Evolutionary conservation across 2,113 vertebrate genomes (phyloP).

Genomic region (Herpailurus yagouaroundi): DNA sequence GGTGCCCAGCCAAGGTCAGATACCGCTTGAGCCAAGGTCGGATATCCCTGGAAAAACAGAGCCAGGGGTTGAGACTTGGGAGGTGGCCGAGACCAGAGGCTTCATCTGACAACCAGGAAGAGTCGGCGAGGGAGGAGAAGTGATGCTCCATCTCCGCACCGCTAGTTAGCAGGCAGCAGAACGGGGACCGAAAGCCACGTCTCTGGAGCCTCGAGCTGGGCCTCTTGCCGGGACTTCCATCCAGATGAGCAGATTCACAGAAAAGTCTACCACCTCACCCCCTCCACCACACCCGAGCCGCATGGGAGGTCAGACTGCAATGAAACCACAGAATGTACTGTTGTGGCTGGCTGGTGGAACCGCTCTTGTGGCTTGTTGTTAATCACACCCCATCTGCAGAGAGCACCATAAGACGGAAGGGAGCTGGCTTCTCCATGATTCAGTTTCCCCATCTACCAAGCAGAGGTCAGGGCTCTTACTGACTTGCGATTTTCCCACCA

Average conservation of each 20-base stretch:
- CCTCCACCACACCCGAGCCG: neutral
- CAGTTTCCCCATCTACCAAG: neutral
- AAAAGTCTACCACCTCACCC: neutral
- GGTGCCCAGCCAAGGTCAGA: neutral
- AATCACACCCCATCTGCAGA: neutral
- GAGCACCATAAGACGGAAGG: fast-evolving
- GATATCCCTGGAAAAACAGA: neutral
- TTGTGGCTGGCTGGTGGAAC: neutral
- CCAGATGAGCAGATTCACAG: neutral
- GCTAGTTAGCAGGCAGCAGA: fast-evolving
- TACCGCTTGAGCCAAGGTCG: neutral
- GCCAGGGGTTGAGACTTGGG: neutral
- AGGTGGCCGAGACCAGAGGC: neutral
- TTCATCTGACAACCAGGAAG: neutral
- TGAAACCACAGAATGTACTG: neutral
- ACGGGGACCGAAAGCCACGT: neutral
- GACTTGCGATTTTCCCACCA: neutral
- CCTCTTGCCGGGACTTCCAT: neutral
- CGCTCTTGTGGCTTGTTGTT: neutral
- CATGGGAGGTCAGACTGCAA: neutral
- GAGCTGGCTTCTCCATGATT: neutral
- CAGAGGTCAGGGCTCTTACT: neutral
- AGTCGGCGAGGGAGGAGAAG: neutral
- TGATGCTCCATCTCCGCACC: fast-evolving
- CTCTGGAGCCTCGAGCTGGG: neutral